Conservation (phyloP, 2,888 invertebrate genomes). For the Stenolophus ochropezus region DNA sequence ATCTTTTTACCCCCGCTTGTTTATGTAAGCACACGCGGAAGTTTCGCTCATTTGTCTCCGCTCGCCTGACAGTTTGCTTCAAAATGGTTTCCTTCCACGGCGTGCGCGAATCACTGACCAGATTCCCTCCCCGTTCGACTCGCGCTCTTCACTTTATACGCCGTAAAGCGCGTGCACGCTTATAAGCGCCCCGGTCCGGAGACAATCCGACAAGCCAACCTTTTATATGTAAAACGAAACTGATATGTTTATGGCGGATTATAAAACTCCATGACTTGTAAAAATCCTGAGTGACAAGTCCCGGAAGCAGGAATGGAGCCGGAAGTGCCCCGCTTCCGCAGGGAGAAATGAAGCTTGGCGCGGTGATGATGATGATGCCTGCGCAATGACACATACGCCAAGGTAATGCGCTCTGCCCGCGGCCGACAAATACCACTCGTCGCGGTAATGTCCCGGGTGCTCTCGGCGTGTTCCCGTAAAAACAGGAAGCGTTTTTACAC, state of each 20-base stretch:
- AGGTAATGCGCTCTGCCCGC: slow-evolving; percentile 14
- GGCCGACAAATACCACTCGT: slow-evolving; percentile 55
- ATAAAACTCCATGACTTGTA: slow-evolving; percentile 74
- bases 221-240: slow-evolving; percentile 73
- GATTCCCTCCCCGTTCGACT: not conserved
- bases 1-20: slow-evolving; percentile 68
- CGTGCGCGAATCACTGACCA: slow-evolving; percentile 44
- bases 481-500: slow-evolving; percentile 37
- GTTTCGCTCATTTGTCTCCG: slow-evolving; percentile 68
- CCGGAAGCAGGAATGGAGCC: slow-evolving; percentile 69
- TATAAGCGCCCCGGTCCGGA: slow-evolving; percentile 69
- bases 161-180: slow-evolving; percentile 55
- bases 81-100: slow-evolving; percentile 64
- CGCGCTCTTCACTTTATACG: slow-evolving; percentile 15
- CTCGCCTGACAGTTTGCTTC: slow-evolving; percentile 69
- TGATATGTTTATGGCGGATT: slow-evolving; percentile 73
- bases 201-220: slow-evolving; percentile 69
- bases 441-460: slow-evolving; percentile 27
- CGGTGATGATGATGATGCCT: slow-evolving; percentile 64
- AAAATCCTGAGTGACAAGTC: slow-evolving; percentile 73
- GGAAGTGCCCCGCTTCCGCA: too few species aligned
- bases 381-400: slow-evolving; percentile 72
- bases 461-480: not conserved
- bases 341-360: slow-evolving; percentile 73
- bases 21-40: slow-evolving; percentile 71